Conservation (phyloP, 2,888 invertebrate species). For the Eupithecia subumbrata region DNA sequence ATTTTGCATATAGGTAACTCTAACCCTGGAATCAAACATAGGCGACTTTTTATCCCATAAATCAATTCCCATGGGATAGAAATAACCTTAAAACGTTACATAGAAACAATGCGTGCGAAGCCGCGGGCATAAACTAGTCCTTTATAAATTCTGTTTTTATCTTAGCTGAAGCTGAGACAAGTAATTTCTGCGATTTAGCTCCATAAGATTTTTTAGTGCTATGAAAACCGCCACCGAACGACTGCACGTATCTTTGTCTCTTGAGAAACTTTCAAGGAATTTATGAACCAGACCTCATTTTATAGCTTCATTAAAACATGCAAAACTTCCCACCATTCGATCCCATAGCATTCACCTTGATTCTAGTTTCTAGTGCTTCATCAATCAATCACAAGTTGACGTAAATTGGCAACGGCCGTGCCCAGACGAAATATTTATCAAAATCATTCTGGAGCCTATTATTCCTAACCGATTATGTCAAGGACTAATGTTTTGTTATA, state of each 20-base stretch:
- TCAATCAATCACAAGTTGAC: conserved; percentile 49
- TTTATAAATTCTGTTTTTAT: too few relatives aligned
- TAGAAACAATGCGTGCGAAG: too few relatives aligned
- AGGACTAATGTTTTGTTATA: conserved; percentile 47
- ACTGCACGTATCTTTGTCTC: not conserved
- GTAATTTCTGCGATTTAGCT: too few relatives aligned
- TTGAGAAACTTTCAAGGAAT: conserved; percentile 6
- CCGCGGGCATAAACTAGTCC: too few relatives aligned
- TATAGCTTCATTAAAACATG: conserved; percentile 35
- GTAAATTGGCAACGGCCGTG: conserved; percentile 45
- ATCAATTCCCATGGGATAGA: too few relatives aligned
- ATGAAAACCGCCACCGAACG: not conserved
- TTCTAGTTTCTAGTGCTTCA: conserved; percentile 40
- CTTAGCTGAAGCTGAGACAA: not conserved
- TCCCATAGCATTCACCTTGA: conserved; percentile 36
- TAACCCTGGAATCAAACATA: too few relatives aligned
- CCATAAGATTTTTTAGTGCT: too few relatives aligned
- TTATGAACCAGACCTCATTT: conserved; percentile 20
- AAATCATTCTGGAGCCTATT: conserved; percentile 45
- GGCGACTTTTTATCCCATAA: too few relatives aligned
- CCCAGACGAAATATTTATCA: conserved; percentile 48
- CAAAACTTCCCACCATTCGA: conserved; percentile 31
- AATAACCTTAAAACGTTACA: too few relatives aligned
- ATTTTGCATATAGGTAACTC: too few relatives aligned
- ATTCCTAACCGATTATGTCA: conserved; percentile 44